Evolutionary conservation across 2,888 invertebrate species (phyloP).

Genomic region (Euproctis similis): DNA sequence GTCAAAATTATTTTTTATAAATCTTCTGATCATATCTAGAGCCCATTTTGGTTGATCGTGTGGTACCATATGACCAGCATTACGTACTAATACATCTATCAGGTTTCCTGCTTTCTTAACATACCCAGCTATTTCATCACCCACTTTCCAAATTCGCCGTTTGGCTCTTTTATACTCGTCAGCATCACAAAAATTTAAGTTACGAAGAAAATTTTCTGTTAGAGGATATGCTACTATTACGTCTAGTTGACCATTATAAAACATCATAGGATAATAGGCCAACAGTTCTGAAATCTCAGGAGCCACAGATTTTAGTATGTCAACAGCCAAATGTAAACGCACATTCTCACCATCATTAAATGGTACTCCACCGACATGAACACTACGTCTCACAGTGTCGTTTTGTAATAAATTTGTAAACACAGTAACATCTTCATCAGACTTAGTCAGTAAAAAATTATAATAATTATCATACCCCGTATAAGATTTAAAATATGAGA

Average conservation of each 20-base stretch:
- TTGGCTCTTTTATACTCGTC: slow-evolving; percentile 77
- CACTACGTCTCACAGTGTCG: slow-evolving; percentile 58
- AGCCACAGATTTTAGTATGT: slow-evolving; percentile 77
- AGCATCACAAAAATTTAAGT: slow-evolving; percentile 79
- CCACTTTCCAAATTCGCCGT: slow-evolving; percentile 80
- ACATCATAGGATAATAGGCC: slow-evolving; percentile 69
- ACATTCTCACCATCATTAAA: slow-evolving; percentile 68
- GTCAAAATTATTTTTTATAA: no score
- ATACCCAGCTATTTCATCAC: slow-evolving; percentile 82
- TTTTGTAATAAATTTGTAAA: slow-evolving; percentile 45
- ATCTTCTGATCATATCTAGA: slow-evolving; percentile 72
- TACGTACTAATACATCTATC: slow-evolving; percentile 81
- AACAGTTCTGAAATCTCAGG: slow-evolving; percentile 55
- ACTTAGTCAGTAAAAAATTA: slow-evolving; percentile 77
- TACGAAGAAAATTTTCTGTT: slow-evolving; percentile 79
- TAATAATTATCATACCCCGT: slow-evolving; percentile 86
- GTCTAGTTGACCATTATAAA: slow-evolving; percentile 82
- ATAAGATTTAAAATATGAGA: slow-evolving; percentile 75
- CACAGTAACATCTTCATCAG: slow-evolving; percentile 56
- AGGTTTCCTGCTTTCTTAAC: slow-evolving; percentile 81
- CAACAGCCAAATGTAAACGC: slow-evolving; percentile 65
- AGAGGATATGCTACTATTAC: slow-evolving; percentile 77
- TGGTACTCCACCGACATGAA: slow-evolving; percentile 78
- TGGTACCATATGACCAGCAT: slow-evolving; percentile 86
- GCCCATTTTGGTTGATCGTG: slow-evolving; percentile 77